Evolutionary conservation across 2,888 invertebrate species (phyloP).

Genomic region (Lepidocyrtoides sp.): DNA sequence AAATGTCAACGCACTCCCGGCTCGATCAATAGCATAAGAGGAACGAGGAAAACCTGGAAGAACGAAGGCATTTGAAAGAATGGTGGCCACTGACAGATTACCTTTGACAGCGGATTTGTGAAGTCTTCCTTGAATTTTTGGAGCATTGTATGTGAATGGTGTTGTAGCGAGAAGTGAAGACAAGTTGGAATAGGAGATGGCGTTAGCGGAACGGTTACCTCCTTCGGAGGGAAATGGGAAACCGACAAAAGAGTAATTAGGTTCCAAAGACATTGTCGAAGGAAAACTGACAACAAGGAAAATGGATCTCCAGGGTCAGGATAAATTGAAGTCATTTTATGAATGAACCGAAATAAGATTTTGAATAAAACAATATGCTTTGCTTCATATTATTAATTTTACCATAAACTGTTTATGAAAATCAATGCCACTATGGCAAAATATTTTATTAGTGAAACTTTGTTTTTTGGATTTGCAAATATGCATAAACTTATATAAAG

Average conservation of each 20-base stretch:
- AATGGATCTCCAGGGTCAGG: too few relatives aligned
- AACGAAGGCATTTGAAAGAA: constrained; percentile 56
- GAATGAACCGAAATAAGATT: too few relatives aligned
- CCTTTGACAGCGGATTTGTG: constrained; percentile 54
- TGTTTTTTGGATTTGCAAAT: too few relatives aligned
- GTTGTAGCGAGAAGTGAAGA: not conserved
- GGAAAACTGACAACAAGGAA: too few relatives aligned
- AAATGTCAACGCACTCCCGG: constrained; percentile 67
- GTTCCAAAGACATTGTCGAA: too few relatives aligned
- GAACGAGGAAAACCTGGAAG: constrained; percentile 31
- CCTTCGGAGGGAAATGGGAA: constrained; percentile 18
- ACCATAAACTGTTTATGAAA: too few relatives aligned
- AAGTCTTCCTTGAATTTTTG: constrained; percentile 50
- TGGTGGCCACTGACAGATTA: constrained; percentile 50
- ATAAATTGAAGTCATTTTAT: too few relatives aligned
- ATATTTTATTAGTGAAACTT: too few relatives aligned
- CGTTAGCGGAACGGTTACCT: not conserved
- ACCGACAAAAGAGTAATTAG: not conserved
- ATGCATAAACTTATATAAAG: too few relatives aligned
- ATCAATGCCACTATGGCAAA: too few relatives aligned
- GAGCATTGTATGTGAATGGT: not conserved
- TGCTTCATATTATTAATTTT: too few relatives aligned
- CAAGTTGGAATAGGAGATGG: not conserved
- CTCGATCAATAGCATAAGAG: constrained; percentile 57
- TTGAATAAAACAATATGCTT: too few relatives aligned